Evolutionary conservation across 1,140 invertebrate genomes (phyloP), one percentile per base, ranked within the genome.

Genomic region (Hycleus cichorii): DNA sequence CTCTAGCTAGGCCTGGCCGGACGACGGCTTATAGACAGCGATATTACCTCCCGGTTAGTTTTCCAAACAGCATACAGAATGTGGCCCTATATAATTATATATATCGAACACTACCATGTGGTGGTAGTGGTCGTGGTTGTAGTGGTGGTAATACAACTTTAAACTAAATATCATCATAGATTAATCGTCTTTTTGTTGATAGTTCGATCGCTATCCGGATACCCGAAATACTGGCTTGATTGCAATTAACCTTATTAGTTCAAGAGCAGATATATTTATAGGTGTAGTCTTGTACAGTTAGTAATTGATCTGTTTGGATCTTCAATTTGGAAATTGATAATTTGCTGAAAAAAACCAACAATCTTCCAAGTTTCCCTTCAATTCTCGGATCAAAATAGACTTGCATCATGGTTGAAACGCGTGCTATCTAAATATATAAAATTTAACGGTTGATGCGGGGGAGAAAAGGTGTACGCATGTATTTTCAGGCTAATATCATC

Each of bases 61-160:
- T 51, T 49, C 58, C 4, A 32, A 32, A 32, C 32, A 39, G 50
- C 53, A 12, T 43, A 49, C 46, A n/a, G 47, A 45, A 49, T 50
- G 39, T 49, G 26, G 49, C 53, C 55, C 54, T 25, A 32, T 25
- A 32, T 65, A 65, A 65, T 65, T 65, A 57, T 65, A 65, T 47
- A 32, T 7, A 32, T 7, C 7, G 7, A 32, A 32, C 7, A 3
- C 32, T 5, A 32, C 32, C 32, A 32, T 32, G 32, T 32, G 32
- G 32, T 32, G 32, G 18, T 18, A 18, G 18, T 18, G 18, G 18
- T 18, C 18, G 18, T 18, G 32, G 32, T 32, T 32, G 7, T 32
- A 18, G 18, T 18, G 18, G 18, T 18, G 18, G 18, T 18, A 18
- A 18, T 18, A 18, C 18, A 18, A 18, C 18, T 18, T 18, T 18